These are phyloP conservation scores for Drosophila virilis DNA, from an alignment of 1,140 invertebrate genomes.

Conservation along the genomic window DNA sequence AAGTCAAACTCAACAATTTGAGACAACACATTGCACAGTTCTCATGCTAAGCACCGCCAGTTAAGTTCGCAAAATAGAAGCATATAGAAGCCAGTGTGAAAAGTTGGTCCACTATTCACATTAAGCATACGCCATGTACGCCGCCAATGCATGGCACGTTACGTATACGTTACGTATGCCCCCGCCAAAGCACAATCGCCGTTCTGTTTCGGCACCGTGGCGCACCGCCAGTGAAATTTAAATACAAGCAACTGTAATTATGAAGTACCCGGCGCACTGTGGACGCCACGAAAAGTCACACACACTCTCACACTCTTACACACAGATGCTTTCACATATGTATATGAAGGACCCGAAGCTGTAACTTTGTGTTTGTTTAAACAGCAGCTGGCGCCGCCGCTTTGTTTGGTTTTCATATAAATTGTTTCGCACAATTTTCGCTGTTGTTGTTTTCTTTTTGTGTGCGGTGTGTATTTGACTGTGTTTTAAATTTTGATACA, in stretches of 20 bases:
- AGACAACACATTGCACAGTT: conserved; percentile 2
- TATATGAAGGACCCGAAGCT: conserved; percentile 17
- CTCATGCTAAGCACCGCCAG: not conserved
- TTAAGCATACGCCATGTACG: conserved; percentile 57
- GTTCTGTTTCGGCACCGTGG: conserved; percentile 2
- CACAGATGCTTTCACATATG: conserved; percentile 9
- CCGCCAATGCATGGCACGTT: conserved; percentile 9
- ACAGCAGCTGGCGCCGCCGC: conserved; percentile 61
- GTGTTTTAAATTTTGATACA: conserved; percentile 56
- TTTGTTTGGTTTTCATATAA: conserved; percentile 64
- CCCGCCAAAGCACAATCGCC: conserved; percentile 37
- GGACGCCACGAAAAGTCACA: conserved; percentile 62
- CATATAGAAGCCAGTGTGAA: conserved; percentile 35
- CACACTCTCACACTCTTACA: conserved; percentile 43
- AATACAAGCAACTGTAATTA: conserved; percentile 71
- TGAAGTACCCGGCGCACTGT: conserved; percentile 58
- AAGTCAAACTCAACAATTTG: conserved; percentile 9
- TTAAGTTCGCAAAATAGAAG: not conserved
- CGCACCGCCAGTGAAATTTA: conserved; percentile 60
- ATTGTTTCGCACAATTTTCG: conserved; percentile 62
- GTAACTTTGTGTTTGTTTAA: conserved; percentile 76
- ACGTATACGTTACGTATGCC: conserved; percentile 32
- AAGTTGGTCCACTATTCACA: conserved; percentile 56
- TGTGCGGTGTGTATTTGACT: conserved; percentile 24
- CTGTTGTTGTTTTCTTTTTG: conserved; percentile 29